Evolutionary conservation across 2,888 invertebrate species (phyloP).

Genomic region (Drosophila bunnanda): DNA sequence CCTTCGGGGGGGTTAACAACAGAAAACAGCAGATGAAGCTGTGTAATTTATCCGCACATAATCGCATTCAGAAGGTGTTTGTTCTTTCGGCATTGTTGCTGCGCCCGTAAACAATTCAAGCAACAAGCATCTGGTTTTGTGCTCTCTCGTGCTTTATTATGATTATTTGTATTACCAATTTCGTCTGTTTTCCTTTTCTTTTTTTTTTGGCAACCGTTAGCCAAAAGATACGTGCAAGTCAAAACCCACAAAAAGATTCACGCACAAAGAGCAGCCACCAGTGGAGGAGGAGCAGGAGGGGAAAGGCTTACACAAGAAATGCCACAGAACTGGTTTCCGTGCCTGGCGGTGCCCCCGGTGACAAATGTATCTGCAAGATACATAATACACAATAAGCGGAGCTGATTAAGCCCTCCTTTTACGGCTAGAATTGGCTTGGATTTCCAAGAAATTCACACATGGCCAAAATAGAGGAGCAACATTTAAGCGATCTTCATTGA

Average conservation of each 20-base stretch:
- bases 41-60: constrained; percentile 39
- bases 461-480: constrained; percentile 27
- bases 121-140: constrained; percentile 60
- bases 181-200: constrained; percentile 13
- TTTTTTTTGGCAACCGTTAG: constrained; percentile 56
- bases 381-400: constrained; percentile 41
- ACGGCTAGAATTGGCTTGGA: constrained; percentile 16
- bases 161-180: constrained; percentile 27
- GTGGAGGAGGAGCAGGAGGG: constrained; percentile 1
- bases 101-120: constrained; percentile 66
- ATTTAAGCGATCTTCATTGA: not conserved
- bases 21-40: constrained; percentile 16
- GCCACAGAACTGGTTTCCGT: constrained; percentile 63
- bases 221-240: constrained; percentile 22
- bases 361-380: constrained; percentile 65
- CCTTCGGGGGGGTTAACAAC: constrained; percentile 26
- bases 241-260: constrained; percentile 33
- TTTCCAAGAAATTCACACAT: constrained; percentile 15
- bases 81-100: constrained; percentile 24
- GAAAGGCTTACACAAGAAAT: constrained; percentile 55
- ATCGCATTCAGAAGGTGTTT: constrained; percentile 44
- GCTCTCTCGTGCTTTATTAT: constrained; percentile 29
- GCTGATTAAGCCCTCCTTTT: constrained; percentile 29
- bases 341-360: constrained; percentile 37
- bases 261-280: constrained; percentile 10